These are phyloP conservation scores for Caenorhabditis zanzibari DNA, from an alignment of 2,888 invertebrate genomes.

Conservation along the genomic window DNA sequence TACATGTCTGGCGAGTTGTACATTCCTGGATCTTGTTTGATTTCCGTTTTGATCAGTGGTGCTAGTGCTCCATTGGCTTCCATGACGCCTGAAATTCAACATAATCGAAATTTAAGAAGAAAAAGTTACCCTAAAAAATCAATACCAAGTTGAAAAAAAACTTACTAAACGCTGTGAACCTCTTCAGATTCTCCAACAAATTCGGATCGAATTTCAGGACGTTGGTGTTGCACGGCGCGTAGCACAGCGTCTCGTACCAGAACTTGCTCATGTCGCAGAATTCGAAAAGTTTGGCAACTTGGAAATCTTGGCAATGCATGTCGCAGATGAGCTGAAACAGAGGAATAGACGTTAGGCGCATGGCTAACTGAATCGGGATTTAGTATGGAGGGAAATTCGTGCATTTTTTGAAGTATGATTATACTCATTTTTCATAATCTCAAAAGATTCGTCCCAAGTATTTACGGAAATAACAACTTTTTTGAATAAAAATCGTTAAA, in stretches of 20 bases:
- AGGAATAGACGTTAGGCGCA: not conserved
- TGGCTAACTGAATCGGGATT: not conserved
- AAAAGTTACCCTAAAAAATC: not conserved
- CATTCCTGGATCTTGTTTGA: constrained; percentile 21
- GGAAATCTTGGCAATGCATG: constrained; percentile 79
- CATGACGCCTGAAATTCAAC: constrained; percentile 62
- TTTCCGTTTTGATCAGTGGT: constrained; percentile 18
- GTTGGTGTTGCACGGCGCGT: constrained; percentile 68
- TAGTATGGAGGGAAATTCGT: not conserved
- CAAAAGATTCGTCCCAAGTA: too few relatives aligned
- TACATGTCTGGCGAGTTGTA: constrained; percentile 3
- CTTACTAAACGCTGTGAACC: constrained; percentile 65
- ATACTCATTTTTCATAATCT: too few relatives aligned
- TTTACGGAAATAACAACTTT: too few relatives aligned
- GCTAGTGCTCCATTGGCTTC: constrained; percentile 34
- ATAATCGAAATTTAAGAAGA: not conserved
- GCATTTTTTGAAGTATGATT: not conserved
- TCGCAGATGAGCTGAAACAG: constrained; percentile 75
- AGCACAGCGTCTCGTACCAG: constrained; percentile 74
- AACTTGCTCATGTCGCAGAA: constrained; percentile 79
- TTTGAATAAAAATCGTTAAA: too few relatives aligned
- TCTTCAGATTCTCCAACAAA: constrained; percentile 63
- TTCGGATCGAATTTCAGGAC: constrained; percentile 65
- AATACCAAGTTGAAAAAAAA: constrained; percentile 2
- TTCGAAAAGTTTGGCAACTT: constrained; percentile 82